Evolutionary conservation across 2,797 vertebrate genomes (phyloP).

Genomic region (Myoxocephalus aenaeus): DNA sequence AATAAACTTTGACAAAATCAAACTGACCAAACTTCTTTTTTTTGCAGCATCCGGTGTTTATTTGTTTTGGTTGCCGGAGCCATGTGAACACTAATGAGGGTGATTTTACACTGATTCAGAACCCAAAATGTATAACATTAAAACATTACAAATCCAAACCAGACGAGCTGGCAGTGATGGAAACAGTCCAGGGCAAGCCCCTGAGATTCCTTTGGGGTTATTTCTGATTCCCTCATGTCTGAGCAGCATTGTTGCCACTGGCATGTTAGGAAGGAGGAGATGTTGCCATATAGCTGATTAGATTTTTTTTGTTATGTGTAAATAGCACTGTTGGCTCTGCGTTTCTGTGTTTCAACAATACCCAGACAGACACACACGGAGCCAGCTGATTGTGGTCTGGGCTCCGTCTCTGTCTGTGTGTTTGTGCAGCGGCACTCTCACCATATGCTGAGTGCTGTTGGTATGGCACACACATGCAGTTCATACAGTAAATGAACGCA

Average conservation of each 20-base stretch:
- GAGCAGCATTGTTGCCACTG: constrained; percentile 39
- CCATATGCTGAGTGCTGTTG: constrained; percentile 51
- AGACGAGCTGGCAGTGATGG: constrained; percentile 50
- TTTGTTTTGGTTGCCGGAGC: constrained; percentile 69
- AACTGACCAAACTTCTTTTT: constrained; percentile 28
- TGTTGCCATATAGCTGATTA: constrained; percentile 41
- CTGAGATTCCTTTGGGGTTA: constrained; percentile 59
- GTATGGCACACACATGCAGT: constrained; percentile 43
- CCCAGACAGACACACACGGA: constrained; percentile 39
- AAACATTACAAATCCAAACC: constrained; percentile 67
- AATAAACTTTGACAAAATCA: constrained; percentile 49
- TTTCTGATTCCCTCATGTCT: constrained; percentile 57
- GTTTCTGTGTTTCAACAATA: constrained; percentile 39
- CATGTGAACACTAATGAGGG: constrained; percentile 67
- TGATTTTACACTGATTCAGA: constrained; percentile 62
- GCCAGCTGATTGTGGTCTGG: constrained; percentile 72
- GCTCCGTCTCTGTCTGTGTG: constrained; percentile 38
- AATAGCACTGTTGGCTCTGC: constrained; percentile 42
- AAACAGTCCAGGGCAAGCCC: constrained; percentile 53
- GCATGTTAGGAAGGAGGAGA: constrained; percentile 38
- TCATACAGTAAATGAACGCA: constrained; percentile 32
- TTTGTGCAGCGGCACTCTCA: constrained; percentile 42
- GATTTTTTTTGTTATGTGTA: constrained; percentile 35
- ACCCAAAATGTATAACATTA: constrained; percentile 61
- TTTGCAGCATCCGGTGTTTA: constrained; percentile 72